Conservation (phyloP, 2,113 vertebrate species). For the Salminus brasiliensis region DNA sequence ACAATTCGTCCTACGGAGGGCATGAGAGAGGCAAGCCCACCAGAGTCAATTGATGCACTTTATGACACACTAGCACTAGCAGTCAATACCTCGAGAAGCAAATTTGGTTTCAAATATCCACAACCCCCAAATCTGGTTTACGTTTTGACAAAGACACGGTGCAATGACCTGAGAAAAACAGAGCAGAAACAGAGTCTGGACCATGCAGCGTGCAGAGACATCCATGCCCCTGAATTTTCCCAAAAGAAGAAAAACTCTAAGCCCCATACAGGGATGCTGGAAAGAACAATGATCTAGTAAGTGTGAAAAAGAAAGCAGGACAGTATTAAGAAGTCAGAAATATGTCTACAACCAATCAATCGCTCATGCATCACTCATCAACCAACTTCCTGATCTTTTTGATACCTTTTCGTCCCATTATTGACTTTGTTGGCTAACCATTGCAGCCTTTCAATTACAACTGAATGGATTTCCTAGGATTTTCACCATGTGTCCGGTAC, state of each 20-base stretch:
- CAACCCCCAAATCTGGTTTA: background rate
- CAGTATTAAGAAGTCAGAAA: background rate
- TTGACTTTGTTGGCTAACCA: no score
- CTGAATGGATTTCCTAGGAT: no score
- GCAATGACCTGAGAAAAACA: background rate
- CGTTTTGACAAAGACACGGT: background rate
- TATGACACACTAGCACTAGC: background rate
- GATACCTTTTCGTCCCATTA: no score
- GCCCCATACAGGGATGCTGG: background rate
- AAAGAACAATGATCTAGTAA: background rate
- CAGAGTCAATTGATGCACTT: background rate
- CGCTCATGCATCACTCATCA: slow-evolving; percentile 34
- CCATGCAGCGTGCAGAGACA: background rate
- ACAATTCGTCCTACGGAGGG: slow-evolving; percentile 64
- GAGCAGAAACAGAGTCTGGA: background rate
- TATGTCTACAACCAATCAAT: slow-evolving; percentile 2
- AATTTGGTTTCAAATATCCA: background rate
- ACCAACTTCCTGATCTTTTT: no score
- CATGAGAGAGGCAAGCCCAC: background rate
- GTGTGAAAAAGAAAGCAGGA: background rate
- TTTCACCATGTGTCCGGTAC: background rate
- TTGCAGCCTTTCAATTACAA: no score
- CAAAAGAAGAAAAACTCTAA: slow-evolving; percentile 3
- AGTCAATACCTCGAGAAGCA: background rate
- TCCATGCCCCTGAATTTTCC: background rate